Percentiles rank a stretch among this genome's conserved stretches.
Evolutionary conservation across 2,797 vertebrate species (phyloP).

Genomic region (Forpus xanthops): DNA sequence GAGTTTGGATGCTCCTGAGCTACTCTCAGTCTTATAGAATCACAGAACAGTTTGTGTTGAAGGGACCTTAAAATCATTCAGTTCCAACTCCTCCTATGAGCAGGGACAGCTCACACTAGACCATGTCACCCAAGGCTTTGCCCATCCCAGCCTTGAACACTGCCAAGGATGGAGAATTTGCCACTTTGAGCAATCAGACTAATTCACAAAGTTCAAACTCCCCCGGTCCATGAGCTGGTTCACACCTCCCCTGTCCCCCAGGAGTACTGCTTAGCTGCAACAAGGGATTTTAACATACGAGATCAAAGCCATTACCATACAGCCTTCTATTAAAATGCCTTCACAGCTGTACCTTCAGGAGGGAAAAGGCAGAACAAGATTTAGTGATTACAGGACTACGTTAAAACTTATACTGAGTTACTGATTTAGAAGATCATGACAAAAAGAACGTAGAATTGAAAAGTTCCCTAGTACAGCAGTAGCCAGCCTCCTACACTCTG

Average conservation of each 20-base stretch:
- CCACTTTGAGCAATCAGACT: background rate
- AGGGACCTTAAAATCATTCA: background rate
- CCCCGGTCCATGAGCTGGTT: background rate
- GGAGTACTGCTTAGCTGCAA: background rate
- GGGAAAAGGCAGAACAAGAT: background rate
- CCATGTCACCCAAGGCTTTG: background rate
- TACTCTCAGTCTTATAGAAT: background rate
- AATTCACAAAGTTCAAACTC: background rate
- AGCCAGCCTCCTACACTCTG: background rate
- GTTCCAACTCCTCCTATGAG: background rate
- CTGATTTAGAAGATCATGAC: background rate
- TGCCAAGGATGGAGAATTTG: background rate
- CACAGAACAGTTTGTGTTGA: background rate
- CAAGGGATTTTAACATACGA: background rate
- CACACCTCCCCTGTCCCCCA: background rate
- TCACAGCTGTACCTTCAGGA: background rate
- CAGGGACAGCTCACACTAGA: background rate
- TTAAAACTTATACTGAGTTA: background rate
- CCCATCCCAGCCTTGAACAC: background rate
- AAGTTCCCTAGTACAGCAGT: background rate
- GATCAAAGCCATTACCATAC: background rate
- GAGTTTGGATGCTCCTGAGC: background rate
- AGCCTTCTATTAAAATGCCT: background rate
- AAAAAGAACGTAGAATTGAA: background rate
- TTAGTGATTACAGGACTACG: background rate